phyloP scores from a whole-genome alignment of 2,113 vertebrate species.

The Coptodon bakossiorum region DNA sequence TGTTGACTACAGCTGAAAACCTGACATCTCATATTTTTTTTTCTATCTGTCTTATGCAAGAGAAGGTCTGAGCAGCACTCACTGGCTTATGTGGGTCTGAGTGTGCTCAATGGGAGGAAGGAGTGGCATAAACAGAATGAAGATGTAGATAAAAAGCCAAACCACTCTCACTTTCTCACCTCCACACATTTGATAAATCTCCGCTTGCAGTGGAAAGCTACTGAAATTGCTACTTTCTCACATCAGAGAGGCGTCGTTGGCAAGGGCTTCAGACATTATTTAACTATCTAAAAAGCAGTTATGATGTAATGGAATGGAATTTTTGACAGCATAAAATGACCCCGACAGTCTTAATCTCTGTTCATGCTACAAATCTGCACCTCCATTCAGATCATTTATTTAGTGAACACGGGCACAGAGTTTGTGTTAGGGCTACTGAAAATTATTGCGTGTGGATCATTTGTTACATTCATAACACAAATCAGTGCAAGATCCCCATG shows the following conservation, averaged over 20 bases:
- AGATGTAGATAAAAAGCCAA: background rate
- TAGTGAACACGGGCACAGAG: background rate
- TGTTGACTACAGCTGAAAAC: background rate
- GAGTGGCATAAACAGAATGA: background rate
- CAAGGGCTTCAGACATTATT: background rate
- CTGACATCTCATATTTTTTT: constrained; percentile 22
- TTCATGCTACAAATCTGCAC: background rate
- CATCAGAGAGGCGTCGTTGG: background rate
- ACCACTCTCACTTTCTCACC: background rate
- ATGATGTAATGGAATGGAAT: background rate
- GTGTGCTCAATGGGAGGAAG: background rate
- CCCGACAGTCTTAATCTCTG: background rate
- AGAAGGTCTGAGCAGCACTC: background rate
- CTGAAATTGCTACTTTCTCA: background rate
- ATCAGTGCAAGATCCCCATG: background rate
- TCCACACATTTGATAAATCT: background rate
- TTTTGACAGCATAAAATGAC: background rate
- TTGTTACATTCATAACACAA: background rate
- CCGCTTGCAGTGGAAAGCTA: background rate
- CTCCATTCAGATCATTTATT: background rate
- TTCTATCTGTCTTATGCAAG: background rate
- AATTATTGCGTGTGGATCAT: background rate
- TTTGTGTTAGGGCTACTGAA: background rate
- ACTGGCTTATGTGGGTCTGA: background rate
- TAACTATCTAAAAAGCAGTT: background rate